Conservation (phyloP, 2,113 vertebrate genomes). For the Thomomys bottae region DNA sequence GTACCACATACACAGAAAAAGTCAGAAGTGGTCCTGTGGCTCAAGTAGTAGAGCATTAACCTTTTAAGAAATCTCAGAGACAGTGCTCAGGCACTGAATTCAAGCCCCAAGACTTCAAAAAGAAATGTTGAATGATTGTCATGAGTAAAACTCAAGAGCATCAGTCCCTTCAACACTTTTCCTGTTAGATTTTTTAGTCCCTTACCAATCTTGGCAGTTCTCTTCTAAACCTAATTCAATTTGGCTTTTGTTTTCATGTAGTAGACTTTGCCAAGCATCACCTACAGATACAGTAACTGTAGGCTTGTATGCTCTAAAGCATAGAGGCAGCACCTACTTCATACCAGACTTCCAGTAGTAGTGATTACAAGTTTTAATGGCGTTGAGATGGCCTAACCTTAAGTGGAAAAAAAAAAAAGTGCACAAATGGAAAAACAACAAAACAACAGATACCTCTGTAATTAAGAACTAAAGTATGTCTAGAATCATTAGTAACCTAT, state of each 20-base stretch:
- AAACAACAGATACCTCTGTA: neutral
- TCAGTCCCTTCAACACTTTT: neutral
- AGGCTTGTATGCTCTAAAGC: neutral
- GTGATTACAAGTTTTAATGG: neutral
- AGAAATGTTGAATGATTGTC: neutral
- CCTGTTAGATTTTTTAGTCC: neutral
- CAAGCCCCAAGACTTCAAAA: too few species aligned
- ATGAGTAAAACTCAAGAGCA: neutral
- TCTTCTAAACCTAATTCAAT: constrained; percentile 4
- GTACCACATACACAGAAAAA: too few species aligned
- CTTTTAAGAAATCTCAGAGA: too few species aligned
- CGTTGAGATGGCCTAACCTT: neutral
- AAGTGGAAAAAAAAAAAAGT: neutral
- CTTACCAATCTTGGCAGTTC: neutral
- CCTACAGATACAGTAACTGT: neutral
- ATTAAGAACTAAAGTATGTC: neutral
- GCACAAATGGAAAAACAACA: neutral
- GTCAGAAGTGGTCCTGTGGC: too few species aligned
- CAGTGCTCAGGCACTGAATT: too few species aligned
- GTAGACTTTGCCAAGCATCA: neutral
- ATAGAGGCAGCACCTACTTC: neutral
- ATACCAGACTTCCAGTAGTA: neutral
- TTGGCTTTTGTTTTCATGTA: neutral
- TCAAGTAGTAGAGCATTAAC: too few species aligned
- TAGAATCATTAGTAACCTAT: neutral